Conservation (phyloP, 1,140 invertebrate species). For the Leucophenga varia region DNA sequence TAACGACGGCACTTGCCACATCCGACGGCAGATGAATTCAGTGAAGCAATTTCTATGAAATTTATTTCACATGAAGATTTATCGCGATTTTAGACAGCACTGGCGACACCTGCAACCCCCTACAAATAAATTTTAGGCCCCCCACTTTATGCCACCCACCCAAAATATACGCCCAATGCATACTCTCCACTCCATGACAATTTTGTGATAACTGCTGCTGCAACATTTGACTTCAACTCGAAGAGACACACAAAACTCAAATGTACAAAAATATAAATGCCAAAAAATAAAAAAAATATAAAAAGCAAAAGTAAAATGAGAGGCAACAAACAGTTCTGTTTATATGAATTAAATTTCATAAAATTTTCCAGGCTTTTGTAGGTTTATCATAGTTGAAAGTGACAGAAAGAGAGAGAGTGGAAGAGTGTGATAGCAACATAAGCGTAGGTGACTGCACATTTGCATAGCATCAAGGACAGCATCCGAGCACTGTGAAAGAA, state of each 20-base stretch:
- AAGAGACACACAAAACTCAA: no score
- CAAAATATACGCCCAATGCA: constrained; percentile 9
- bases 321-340: no score
- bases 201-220: neutral
- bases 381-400: neutral
- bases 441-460: neutral
- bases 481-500: no score
- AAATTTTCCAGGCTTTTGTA: neutral
- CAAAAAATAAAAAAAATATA: no score
- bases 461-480: constrained; percentile 2
- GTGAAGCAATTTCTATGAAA: constrained; percentile 57
- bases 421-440: neutral
- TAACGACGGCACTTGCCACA: constrained; percentile 27
- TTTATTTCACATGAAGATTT: constrained; percentile 58
- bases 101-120: constrained; percentile 58
- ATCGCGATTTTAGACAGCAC: constrained; percentile 57
- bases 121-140: constrained; percentile 57
- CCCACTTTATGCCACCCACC: constrained; percentile 42
- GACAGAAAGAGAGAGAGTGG: neutral
- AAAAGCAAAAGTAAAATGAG: no score
- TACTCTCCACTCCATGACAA: constrained; percentile 19
- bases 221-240: neutral
- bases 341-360: no score
- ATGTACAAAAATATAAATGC: no score
- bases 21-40: constrained; percentile 48